Percentiles rank a stretch among this genome's conserved stretches.
Conservation (phyloP, 2,113 vertebrate genomes). For the Pygoscelis antarcticus region DNA sequence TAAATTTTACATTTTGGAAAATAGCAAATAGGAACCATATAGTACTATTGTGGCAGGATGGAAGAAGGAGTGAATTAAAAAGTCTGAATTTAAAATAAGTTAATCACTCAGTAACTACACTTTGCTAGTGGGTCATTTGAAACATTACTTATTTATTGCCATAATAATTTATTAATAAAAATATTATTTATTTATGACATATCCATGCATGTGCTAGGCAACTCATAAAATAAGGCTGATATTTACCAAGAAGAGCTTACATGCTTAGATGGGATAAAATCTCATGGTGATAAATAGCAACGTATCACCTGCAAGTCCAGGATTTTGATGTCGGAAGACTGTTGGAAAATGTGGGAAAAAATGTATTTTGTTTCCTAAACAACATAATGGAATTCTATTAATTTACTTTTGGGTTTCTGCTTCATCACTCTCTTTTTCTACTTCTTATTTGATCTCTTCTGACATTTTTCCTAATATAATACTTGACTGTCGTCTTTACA, state of each 20-base stretch:
- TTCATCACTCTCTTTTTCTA: background rate
- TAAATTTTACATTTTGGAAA: background rate
- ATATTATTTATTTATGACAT: constrained; percentile 37
- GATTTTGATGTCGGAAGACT: background rate
- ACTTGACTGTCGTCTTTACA: background rate
- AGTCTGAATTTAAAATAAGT: constrained; percentile 18
- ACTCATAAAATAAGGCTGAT: background rate
- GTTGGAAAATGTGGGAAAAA: background rate
- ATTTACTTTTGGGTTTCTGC: background rate
- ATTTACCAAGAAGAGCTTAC: background rate
- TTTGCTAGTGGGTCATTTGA: constrained; percentile 20
- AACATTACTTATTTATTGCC: constrained; percentile 35
- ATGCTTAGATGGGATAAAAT: background rate
- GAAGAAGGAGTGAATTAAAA: background rate
- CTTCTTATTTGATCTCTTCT: background rate
- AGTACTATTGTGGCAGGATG: background rate
- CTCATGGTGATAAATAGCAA: background rate
- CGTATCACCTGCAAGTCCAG: background rate
- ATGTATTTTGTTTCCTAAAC: background rate
- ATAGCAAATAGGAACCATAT: background rate
- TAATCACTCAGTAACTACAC: background rate
- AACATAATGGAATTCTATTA: background rate
- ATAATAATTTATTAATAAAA: constrained; percentile 47
- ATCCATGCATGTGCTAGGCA: background rate
- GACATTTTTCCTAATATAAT: background rate